phyloP scores from a whole-genome alignment of 2,888 invertebrate species.

The Tanytarsus gracilentus region DNA sequence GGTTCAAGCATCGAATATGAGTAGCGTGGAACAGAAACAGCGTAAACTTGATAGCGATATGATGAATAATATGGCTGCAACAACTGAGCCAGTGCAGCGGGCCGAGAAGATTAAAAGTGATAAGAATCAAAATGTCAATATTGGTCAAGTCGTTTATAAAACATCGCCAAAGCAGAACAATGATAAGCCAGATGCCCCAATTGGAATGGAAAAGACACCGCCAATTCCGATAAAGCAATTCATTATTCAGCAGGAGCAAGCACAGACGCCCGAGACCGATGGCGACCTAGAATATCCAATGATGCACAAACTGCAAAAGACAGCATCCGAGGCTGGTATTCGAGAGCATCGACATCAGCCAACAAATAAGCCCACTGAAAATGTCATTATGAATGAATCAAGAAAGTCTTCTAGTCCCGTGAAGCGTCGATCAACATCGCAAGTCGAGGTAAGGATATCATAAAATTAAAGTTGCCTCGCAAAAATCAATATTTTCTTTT shows the following conservation, averaged over 20 bases:
- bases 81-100: conserved; percentile 50
- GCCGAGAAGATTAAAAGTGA: conserved; percentile 35
- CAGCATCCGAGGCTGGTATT: conserved; percentile 15
- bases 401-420: conserved; percentile 31
- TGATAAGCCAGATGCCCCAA: conserved; percentile 26
- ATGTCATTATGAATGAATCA: conserved; percentile 4
- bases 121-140: conserved; percentile 36
- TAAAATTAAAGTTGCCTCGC: not conserved
- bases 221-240: conserved; percentile 21
- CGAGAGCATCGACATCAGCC: conserved; percentile 5
- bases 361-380: not conserved
- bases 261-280: conserved; percentile 20
- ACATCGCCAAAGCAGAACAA: conserved; percentile 19
- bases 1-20: conserved; percentile 42
- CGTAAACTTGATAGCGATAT: conserved; percentile 34
- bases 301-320: conserved; percentile 19
- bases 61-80: conserved; percentile 49
- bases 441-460: conserved; percentile 32
- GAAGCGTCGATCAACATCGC: conserved; percentile 33
- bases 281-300: conserved; percentile 20
- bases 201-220: conserved; percentile 26
- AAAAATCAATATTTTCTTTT: not conserved
- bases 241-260: conserved; percentile 20
- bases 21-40: conserved; percentile 41
- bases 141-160: conserved; percentile 28